phyloP scores from a whole-genome alignment of 2,888 invertebrate genomes.

The Lycocerus yunnanus region DNA sequence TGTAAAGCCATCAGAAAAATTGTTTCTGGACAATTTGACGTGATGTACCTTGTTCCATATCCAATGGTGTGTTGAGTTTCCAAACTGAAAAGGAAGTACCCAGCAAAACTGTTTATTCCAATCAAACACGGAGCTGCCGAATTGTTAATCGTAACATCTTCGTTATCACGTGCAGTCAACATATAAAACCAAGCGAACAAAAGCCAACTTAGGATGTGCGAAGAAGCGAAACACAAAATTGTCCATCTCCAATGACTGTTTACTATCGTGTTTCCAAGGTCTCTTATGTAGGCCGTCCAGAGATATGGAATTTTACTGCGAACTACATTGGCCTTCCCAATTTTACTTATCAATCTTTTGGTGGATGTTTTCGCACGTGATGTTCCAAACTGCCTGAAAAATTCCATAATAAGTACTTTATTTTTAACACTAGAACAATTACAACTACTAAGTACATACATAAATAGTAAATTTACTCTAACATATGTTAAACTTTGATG shows the following conservation, averaged over 20 bases:
- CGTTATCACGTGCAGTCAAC: conserved; percentile 74
- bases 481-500: neutral
- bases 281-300: conserved; percentile 50
- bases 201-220: conserved; percentile 76
- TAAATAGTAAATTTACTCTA: neutral
- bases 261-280: conserved; percentile 67
- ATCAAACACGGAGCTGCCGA: conserved; percentile 58
- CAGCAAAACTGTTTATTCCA: conserved; percentile 66
- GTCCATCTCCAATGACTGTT: conserved; percentile 78
- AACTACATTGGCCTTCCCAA: conserved; percentile 42
- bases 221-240: conserved; percentile 64
- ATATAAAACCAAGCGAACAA: conserved; percentile 81
- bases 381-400: conserved; percentile 30
- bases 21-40: conserved; percentile 84
- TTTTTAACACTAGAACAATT: neutral
- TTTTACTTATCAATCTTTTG: conserved; percentile 43
- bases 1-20: conserved; percentile 82
- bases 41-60: conserved; percentile 80
- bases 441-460: too few relatives aligned
- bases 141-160: conserved; percentile 71
- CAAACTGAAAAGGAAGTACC: conserved; percentile 79
- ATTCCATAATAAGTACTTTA: neutral
- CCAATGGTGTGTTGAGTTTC: conserved; percentile 84
- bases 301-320: conserved; percentile 35
- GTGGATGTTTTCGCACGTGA: neutral